phyloP scores from a whole-genome alignment of 2,797 vertebrate genomes.

The Leptoclinus maculatus region DNA sequence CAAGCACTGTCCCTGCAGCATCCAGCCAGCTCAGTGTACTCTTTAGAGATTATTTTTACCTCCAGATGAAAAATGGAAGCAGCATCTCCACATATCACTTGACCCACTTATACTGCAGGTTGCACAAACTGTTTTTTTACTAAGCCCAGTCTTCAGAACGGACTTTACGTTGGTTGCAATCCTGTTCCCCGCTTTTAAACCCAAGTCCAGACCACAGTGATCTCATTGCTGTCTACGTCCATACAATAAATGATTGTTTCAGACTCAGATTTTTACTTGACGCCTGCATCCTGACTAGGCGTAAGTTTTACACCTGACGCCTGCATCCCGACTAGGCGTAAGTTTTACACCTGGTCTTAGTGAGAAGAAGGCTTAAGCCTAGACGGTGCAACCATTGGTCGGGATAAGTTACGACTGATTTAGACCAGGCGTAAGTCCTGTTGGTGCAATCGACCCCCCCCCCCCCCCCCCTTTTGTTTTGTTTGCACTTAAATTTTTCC shows the following conservation, averaged over 20 bases:
- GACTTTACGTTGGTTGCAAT: background rate
- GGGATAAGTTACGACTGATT: background rate
- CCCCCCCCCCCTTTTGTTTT: background rate
- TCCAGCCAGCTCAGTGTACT: slow-evolving; percentile 11
- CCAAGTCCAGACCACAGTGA: too few relatives aligned
- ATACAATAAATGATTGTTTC: background rate
- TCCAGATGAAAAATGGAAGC: slow-evolving; percentile 44
- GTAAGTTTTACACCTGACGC: too few relatives aligned
- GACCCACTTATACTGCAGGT: slow-evolving; percentile 50
- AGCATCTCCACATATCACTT: slow-evolving; percentile 35
- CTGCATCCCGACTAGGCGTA: too few relatives aligned
- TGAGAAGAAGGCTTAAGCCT: too few relatives aligned
- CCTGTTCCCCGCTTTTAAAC: too few relatives aligned
- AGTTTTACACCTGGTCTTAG: too few relatives aligned
- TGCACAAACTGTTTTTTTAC: background rate
- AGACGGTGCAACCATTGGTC: too few relatives aligned
- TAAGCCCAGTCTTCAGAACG: background rate
- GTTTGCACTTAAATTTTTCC: slow-evolving; percentile 23
- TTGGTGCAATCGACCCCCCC: background rate
- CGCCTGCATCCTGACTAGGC: too few relatives aligned
- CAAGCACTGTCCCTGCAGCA: slow-evolving; percentile 17
- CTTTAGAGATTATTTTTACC: slow-evolving; percentile 18
- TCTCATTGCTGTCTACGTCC: background rate
- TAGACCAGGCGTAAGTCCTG: background rate
- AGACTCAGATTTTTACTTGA: background rate